These are phyloP conservation scores for Colaptes auratus DNA, from an alignment of 2,113 vertebrate species.

Conservation along the genomic window DNA sequence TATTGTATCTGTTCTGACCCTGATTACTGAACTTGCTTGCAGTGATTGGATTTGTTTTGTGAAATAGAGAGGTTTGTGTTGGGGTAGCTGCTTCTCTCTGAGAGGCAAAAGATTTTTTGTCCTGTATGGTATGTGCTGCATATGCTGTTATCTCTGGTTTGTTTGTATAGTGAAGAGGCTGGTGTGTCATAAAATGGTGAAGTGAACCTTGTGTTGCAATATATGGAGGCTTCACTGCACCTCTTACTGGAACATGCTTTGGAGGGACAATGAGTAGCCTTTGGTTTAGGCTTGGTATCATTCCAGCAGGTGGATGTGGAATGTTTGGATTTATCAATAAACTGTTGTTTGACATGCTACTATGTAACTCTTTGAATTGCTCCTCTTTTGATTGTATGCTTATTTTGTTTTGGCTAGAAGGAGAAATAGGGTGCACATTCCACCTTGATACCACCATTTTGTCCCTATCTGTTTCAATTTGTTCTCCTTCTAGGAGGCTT, in stretches of 20 bases:
- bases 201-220: slow-evolving; percentile 20
- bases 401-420: not conserved
- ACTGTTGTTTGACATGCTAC: not conserved
- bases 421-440: not conserved
- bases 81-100: not conserved
- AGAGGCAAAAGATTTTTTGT: not conserved
- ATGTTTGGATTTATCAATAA: not conserved
- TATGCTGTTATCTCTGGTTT: slow-evolving; percentile 58
- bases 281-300: slow-evolving; percentile 12
- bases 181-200: slow-evolving; percentile 17
- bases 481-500: not conserved
- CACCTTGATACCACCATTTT: not conserved
- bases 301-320: not conserved
- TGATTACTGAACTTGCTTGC: not conserved
- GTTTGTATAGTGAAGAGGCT: slow-evolving; percentile 49
- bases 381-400: not conserved
- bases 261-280: not conserved
- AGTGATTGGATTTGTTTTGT: not conserved
- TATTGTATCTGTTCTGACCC: not conserved
- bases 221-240: slow-evolving; percentile 15
- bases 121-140: slow-evolving; percentile 38
- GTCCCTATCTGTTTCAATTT: not conserved
- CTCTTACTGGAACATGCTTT: not conserved
- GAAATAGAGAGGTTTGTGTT: not conserved
- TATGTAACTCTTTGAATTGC: not conserved